Evolutionary conservation across 2,113 vertebrate genomes (phyloP).

Genomic region (Tapirus terrestris): DNA sequence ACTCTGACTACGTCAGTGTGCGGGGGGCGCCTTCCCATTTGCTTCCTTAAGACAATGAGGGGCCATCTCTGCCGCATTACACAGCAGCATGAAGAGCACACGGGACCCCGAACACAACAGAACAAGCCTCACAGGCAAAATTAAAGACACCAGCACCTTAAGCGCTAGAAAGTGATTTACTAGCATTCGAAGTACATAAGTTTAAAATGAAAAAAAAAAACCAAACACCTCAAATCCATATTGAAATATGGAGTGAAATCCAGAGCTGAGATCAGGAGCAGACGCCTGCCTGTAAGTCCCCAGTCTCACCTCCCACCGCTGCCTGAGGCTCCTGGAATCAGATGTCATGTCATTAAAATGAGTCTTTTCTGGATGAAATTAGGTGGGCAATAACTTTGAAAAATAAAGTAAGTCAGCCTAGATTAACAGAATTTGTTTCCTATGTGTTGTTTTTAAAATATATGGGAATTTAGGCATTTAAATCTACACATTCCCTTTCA

Average conservation of each 20-base stretch:
- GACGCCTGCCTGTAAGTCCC: background rate
- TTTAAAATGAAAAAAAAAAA: background rate
- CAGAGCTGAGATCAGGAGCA: background rate
- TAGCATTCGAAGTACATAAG: background rate
- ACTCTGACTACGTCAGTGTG: background rate
- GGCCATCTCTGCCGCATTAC: accelerated
- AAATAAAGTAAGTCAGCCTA: background rate
- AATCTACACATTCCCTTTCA: accelerated
- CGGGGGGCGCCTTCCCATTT: accelerated
- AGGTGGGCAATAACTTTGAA: too few species aligned
- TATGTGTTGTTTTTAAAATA: background rate
- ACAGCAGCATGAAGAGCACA: background rate
- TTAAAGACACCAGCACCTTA: accelerated
- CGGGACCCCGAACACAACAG: background rate
- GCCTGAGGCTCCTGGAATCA: background rate
- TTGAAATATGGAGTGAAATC: accelerated
- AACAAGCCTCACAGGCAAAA: accelerated
- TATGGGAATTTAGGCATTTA: accelerated
- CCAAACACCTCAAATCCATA: accelerated
- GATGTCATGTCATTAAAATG: accelerated
- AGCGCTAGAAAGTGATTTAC: accelerated
- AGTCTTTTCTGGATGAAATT: background rate
- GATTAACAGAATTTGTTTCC: background rate
- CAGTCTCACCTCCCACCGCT: accelerated
- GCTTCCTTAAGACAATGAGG: accelerated